A percentile compares a stretch with the other conserved stretches of the same genome.
Evolutionary conservation across 64 coral and sea anemone species (phyloP).

Genomic region (Actinia tenebrosa): DNA sequence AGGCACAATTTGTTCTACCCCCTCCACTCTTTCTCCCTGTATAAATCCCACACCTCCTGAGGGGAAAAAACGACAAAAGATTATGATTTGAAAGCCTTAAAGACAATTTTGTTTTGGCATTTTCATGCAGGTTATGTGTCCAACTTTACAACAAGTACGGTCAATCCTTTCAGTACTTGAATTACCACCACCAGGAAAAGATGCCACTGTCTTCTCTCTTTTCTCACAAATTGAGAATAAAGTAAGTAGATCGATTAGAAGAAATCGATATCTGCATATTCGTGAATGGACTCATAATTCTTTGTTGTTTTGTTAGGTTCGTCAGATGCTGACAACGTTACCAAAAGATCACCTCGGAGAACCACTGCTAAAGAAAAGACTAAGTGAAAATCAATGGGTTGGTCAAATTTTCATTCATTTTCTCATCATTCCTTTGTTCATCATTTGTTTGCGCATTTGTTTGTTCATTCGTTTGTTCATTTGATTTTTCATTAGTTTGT

Average conservation of each 20-base stretch:
- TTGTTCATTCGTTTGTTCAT: background rate
- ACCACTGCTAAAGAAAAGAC: conserved; percentile 67
- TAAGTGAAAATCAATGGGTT: conserved; percentile 83
- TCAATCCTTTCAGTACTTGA: conserved; percentile 69
- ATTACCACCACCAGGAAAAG: conserved; percentile 60
- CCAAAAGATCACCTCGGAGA: conserved; percentile 77
- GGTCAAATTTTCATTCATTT: background rate
- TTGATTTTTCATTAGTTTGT: too few relatives aligned
- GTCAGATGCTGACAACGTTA: conserved; percentile 54
- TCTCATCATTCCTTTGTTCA: background rate
- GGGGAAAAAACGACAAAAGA: too few relatives aligned
- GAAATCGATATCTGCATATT: background rate
- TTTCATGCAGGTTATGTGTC: conserved; percentile 55
- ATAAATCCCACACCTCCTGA: background rate
- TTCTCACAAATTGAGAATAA: conserved; percentile 91
- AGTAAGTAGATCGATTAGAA: conserved; percentile 18
- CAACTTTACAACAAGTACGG: conserved; percentile 52
- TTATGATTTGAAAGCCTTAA: too few relatives aligned
- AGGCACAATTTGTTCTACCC: too few relatives aligned
- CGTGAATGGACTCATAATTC: background rate
- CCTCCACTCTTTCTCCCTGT: too few relatives aligned
- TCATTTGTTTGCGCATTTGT: background rate
- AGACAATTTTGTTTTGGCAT: background rate
- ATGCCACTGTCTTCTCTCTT: conserved; percentile 70
- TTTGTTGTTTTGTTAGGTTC: conserved; percentile 41